Conservation (phyloP, 30 jellyfish, hydroid and myxozoan species). For the Pelagia noctiluca region DNA sequence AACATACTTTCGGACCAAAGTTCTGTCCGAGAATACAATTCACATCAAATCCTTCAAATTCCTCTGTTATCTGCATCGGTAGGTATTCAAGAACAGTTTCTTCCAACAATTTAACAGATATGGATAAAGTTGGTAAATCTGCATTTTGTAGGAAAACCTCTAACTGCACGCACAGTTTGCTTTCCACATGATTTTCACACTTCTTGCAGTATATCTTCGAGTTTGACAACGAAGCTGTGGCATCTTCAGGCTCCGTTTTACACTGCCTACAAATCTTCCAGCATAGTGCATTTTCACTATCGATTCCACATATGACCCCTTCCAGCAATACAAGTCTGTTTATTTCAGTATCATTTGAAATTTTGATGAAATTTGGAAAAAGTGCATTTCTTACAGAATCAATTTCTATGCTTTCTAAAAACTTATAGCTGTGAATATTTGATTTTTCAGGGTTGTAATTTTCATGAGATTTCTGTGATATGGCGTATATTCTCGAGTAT, state of each 20-base stretch:
- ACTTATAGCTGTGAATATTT: background rate
- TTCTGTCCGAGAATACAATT: slow-evolving; percentile 52
- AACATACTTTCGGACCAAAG: slow-evolving; percentile 49
- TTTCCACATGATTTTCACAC: slow-evolving; percentile 26
- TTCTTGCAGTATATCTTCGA: slow-evolving; percentile 10
- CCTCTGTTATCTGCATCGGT: slow-evolving; percentile 55
- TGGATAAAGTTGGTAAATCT: background rate
- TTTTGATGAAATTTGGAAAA: background rate
- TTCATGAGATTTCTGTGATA: background rate
- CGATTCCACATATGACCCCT: slow-evolving; percentile 44
- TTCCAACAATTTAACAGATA: slow-evolving; percentile 47
- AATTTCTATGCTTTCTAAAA: background rate
- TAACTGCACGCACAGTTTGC: slow-evolving; percentile 45
- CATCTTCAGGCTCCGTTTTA: slow-evolving; percentile 25
- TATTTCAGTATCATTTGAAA: slow-evolving; percentile 19
- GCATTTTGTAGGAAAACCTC: slow-evolving; percentile 11
- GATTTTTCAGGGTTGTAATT: background rate
- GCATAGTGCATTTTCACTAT: slow-evolving; percentile 49
- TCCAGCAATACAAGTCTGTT: slow-evolving; percentile 22
- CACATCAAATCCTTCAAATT: slow-evolving; percentile 52
- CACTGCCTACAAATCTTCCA: slow-evolving; percentile 62
- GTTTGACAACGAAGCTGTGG: background rate
- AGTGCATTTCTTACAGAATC: background rate
- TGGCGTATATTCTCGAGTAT: slow-evolving; percentile 27
- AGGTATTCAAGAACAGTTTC: slow-evolving; percentile 43